These are phyloP conservation scores for Drosophila sordidula DNA, from an alignment of 2,888 invertebrate species.

Conservation along the genomic window DNA sequence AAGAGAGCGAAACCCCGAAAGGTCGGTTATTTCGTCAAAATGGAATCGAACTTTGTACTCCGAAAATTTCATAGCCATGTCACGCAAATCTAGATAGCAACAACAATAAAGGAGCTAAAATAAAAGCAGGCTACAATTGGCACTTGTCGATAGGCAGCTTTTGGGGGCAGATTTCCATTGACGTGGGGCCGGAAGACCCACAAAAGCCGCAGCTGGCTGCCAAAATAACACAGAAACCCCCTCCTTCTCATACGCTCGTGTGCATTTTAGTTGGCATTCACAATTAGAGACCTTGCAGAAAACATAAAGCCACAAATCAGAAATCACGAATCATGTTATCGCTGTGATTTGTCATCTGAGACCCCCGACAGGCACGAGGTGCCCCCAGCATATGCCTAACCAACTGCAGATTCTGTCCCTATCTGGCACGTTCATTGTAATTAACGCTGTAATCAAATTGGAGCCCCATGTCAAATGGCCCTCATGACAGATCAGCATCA, in stretches of 20 bases:
- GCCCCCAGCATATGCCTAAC: not conserved
- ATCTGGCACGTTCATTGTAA: constrained; percentile 55
- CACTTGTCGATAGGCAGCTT: constrained; percentile 53
- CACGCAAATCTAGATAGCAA: constrained; percentile 72
- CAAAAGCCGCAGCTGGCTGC: constrained; percentile 27
- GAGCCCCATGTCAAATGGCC: constrained; percentile 63
- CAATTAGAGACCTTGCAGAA: constrained; percentile 47
- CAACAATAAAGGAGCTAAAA: constrained; percentile 19
- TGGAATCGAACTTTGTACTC: constrained; percentile 38
- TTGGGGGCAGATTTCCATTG: constrained; percentile 41
- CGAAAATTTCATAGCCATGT: constrained; percentile 58
- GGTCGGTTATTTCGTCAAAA: constrained; percentile 54
- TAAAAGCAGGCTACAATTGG: constrained; percentile 49
- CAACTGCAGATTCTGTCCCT: constrained; percentile 1
- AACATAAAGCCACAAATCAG: constrained; percentile 62
- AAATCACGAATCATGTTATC: constrained; percentile 74
- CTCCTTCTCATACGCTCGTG: not conserved
- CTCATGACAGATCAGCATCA: constrained; percentile 72
- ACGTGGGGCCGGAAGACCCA: constrained; percentile 17
- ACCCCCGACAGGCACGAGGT: constrained; percentile 14
- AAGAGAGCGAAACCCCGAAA: constrained; percentile 34
- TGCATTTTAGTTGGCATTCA: constrained; percentile 21
- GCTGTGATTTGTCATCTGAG: constrained; percentile 66
- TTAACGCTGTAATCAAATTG: constrained; percentile 79
- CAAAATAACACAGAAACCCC: constrained; percentile 23